These are phyloP conservation scores for Aporrectodea caliginosa DNA, from an alignment of 1,140 invertebrate genomes.

Conservation along the genomic window DNA sequence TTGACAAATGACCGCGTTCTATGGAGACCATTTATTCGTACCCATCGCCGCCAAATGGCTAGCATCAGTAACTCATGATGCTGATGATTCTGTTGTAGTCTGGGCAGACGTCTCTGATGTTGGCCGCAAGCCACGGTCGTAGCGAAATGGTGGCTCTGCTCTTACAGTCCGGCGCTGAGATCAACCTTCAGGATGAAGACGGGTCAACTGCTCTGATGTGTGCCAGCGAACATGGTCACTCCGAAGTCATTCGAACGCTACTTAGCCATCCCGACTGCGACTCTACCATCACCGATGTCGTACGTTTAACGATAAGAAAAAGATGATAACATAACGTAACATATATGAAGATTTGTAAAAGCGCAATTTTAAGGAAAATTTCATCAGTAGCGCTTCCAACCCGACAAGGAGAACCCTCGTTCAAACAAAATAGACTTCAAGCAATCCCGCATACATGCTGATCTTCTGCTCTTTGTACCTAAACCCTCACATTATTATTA, in stretches of 20 bases:
- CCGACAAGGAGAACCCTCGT: no score
- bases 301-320: conserved; percentile 55
- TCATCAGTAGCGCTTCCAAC: no score
- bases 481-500: no score
- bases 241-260: conserved; percentile 79
- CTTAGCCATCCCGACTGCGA: conserved; percentile 78
- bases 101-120: conserved; percentile 88
- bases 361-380: no score
- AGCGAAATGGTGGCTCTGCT: conserved; percentile 77
- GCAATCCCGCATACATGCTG: no score
- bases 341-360: not conserved
- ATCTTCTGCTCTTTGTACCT: no score
- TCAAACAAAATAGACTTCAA: no score
- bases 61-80: no score
- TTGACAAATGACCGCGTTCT: no score
- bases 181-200: conserved; percentile 89
- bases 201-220: conserved; percentile 93
- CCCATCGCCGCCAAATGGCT: no score
- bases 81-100: conserved; percentile 40
- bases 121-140: conserved; percentile 84
- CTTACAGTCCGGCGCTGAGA: conserved; percentile 79
- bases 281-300: conserved; percentile 75
- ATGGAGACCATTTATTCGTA: no score
- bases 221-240: conserved; percentile 86
- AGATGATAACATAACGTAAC: conserved; percentile 1